A percentile compares a stretch with the other conserved stretches of the same genome.
Evolutionary conservation across 2,888 invertebrate genomes (phyloP).

Genomic region (Pasiphila rectangulata): DNA sequence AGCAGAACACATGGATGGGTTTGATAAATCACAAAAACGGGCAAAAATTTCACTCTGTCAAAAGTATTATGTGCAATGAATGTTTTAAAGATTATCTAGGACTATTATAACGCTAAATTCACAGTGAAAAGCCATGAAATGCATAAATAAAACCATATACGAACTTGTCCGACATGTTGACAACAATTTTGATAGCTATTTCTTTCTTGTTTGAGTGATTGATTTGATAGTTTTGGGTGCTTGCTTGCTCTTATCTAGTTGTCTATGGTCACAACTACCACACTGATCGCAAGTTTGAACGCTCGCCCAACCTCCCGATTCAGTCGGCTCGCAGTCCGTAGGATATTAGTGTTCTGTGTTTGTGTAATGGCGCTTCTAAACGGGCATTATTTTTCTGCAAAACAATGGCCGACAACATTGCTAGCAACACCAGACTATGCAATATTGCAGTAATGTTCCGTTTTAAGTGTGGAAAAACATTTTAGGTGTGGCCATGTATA

Average conservation of each 20-base stretch:
- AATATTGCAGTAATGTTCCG: no score
- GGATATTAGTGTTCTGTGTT: no score
- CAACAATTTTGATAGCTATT: conserved; percentile 35
- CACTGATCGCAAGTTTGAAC: no score
- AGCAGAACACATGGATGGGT: conserved; percentile 29
- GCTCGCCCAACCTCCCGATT: no score
- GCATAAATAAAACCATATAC: conserved; percentile 44
- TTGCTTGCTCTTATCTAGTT: background rate
- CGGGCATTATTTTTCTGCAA: no score
- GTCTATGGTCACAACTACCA: no score
- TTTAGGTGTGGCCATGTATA: no score
- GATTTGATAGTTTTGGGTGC: background rate
- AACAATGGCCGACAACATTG: no score
- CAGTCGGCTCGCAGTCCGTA: no score
- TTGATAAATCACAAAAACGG: conserved; percentile 1
- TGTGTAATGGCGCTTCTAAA: no score
- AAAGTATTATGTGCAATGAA: background rate
- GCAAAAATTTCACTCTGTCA: background rate
- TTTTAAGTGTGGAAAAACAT: no score
- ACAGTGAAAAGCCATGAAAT: conserved; percentile 28
- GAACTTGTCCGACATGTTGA: conserved; percentile 79
- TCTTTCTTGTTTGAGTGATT: conserved; percentile 12
- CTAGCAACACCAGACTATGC: no score
- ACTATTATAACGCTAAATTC: conserved; percentile 12
- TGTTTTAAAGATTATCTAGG: background rate